phyloP scores from a whole-genome alignment of 2,113 vertebrate species.

The Rissa tridactyla region DNA sequence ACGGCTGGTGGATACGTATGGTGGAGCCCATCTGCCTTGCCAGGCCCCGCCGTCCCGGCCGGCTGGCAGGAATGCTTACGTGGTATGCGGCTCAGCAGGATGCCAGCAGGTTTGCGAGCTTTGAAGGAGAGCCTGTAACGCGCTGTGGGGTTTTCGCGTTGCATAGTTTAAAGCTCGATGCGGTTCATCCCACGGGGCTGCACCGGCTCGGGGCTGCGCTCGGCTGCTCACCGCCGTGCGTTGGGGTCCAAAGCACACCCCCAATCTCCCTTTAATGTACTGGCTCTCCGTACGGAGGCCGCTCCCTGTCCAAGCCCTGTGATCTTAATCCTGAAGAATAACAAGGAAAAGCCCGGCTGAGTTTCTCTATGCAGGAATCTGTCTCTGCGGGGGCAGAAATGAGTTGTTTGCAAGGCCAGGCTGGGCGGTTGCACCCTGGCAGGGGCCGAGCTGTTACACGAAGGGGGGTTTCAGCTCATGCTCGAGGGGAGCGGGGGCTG shows the following conservation, averaged over 20 bases:
- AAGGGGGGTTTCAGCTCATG: not conserved
- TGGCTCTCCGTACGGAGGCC: not conserved
- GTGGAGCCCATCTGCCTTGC: not conserved
- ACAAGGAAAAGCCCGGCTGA: not conserved
- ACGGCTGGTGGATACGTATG: accelerated
- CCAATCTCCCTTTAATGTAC: not conserved
- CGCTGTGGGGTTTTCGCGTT: not conserved
- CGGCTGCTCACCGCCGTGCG: not conserved
- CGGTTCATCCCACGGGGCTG: not conserved
- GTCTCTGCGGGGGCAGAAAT: not conserved
- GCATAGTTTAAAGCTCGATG: not conserved
- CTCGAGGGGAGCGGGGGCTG: accelerated
- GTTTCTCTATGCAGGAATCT: not conserved
- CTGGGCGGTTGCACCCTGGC: not conserved
- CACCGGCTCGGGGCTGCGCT: accelerated
- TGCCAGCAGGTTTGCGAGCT: constrained; percentile 26
- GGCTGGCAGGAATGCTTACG: constrained; percentile 31
- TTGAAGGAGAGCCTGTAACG: not conserved
- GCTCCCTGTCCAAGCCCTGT: not conserved
- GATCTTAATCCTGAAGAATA: constrained; percentile 1
- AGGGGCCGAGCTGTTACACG: not conserved
- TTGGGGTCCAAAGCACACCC: not conserved
- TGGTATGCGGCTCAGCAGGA: constrained; percentile 31
- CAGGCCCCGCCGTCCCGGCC: not conserved
- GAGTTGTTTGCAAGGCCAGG: not conserved